Conservation (phyloP, 2,888 invertebrate species). For the Belgica antarctica region DNA sequence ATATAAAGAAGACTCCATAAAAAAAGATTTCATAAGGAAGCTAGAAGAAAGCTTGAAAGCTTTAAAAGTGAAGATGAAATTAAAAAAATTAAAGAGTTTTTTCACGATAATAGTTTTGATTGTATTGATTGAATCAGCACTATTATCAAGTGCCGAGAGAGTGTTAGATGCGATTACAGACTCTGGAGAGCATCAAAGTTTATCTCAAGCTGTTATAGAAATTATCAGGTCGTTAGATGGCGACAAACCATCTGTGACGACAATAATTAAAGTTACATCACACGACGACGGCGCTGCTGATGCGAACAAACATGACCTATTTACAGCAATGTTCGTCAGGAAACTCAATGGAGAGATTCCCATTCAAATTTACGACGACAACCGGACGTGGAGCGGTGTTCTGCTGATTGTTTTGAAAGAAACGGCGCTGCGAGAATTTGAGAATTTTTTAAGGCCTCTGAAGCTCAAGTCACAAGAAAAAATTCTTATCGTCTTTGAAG, state of each 20-base stretch:
- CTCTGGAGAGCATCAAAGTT: neutral
- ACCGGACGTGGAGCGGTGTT: neutral
- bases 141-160: neutral
- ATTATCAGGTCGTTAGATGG: conserved; percentile 30
- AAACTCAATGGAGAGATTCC: conserved; percentile 7
- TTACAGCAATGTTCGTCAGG: neutral
- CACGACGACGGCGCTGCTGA: conserved; percentile 2
- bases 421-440: neutral
- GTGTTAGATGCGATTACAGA: neutral
- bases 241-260: conserved; percentile 28
- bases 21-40: conserved; percentile 3
- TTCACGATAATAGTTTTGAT: neutral
- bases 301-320: conserved; percentile 31
- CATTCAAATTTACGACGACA: neutral
- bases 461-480: neutral
- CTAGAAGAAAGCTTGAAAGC: neutral
- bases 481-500: neutral
- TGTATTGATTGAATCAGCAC: neutral
- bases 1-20: neutral
- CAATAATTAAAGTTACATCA: conserved; percentile 39
- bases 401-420: neutral
- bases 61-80: conserved; percentile 1
- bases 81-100: neutral
- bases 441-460: neutral
- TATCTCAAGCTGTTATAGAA: conserved; percentile 33